These are phyloP conservation scores for Bombus terrestris DNA, from an alignment of 1,140 invertebrate genomes.

Conservation along the genomic window DNA sequence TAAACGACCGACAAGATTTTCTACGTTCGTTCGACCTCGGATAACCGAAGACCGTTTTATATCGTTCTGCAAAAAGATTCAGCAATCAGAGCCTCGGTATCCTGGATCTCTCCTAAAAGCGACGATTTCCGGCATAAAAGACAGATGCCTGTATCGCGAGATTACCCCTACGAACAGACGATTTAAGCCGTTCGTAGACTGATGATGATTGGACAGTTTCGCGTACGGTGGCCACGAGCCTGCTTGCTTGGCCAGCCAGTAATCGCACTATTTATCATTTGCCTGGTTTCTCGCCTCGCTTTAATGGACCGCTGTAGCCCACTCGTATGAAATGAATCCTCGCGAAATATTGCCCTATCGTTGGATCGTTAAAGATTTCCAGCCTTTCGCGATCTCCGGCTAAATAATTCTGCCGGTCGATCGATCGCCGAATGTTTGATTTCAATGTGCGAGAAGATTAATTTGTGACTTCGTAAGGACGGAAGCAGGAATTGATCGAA, in stretches of 20 bases:
- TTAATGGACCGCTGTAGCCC: constrained; percentile 67
- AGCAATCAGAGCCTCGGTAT: not conserved
- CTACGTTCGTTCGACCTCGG: not conserved
- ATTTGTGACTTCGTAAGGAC: no score
- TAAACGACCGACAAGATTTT: not conserved
- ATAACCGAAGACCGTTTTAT: not conserved
- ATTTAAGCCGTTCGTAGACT: constrained; percentile 37
- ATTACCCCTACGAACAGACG: constrained; percentile 30
- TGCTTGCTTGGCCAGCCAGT: constrained; percentile 44
- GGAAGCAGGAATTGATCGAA: no score
- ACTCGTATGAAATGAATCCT: constrained; percentile 63
- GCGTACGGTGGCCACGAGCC: constrained; percentile 56
- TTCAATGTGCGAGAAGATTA: not conserved
- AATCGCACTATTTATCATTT: constrained; percentile 80
- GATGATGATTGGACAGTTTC: constrained; percentile 76
- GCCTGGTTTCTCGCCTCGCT: constrained; percentile 66
- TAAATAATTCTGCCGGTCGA: constrained; percentile 25
- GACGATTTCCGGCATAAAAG: constrained; percentile 24
- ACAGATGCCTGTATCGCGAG: constrained; percentile 22
- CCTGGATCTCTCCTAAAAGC: constrained; percentile 17
- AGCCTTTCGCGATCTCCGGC: not conserved
- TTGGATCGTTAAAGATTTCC: constrained; percentile 14
- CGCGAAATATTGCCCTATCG: constrained; percentile 62
- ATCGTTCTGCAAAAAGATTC: not conserved
- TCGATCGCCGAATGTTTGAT: constrained; percentile 20